These are phyloP conservation scores for Neodontobutis hainanensis DNA, from an alignment of 2,113 vertebrate genomes.

Conservation along the genomic window DNA sequence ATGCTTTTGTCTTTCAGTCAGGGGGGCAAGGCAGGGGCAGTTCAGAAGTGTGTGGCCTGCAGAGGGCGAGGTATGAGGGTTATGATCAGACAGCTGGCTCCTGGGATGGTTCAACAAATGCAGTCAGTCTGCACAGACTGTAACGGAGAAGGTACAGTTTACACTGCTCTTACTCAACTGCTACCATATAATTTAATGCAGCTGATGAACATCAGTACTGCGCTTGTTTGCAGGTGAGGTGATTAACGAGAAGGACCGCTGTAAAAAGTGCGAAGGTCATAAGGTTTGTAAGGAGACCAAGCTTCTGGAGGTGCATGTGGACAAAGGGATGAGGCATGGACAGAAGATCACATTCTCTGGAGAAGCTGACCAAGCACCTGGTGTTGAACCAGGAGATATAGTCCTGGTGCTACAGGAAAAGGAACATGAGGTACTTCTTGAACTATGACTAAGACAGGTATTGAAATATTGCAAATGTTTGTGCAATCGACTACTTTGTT, in stretches of 20 bases:
- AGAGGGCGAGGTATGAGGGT: constrained; percentile 94
- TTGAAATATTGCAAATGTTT: no score
- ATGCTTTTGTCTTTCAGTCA: constrained; percentile 80
- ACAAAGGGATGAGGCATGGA: constrained; percentile 99
- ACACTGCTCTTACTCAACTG: neutral
- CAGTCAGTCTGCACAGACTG: constrained; percentile 98
- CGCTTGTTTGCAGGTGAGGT: constrained; percentile 87
- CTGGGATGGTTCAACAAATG: constrained; percentile 99
- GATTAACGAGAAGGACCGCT: constrained; percentile 98
- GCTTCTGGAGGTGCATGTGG: constrained; percentile 97
- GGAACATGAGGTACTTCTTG: constrained; percentile 88
- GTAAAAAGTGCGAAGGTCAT: constrained; percentile 99
- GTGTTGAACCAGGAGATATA: constrained; percentile 95
- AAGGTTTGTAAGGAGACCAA: constrained; percentile 98
- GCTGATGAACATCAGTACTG: neutral
- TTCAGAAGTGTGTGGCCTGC: constrained; percentile 95
- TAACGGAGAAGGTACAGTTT: constrained; percentile 90
- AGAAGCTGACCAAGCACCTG: constrained; percentile 97
- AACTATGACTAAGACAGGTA: no score
- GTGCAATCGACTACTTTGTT: no score
- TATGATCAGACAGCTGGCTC: constrained; percentile 98
- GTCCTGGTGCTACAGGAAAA: constrained; percentile 96
- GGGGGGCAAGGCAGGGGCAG: constrained; percentile 94
- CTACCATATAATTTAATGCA: neutral
- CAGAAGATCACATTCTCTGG: constrained; percentile 97